Percentiles rank a stretch among this genome's conserved stretches.
Evolutionary conservation across 2,888 invertebrate species (phyloP).

Genomic region (Strigamia maritima): DNA sequence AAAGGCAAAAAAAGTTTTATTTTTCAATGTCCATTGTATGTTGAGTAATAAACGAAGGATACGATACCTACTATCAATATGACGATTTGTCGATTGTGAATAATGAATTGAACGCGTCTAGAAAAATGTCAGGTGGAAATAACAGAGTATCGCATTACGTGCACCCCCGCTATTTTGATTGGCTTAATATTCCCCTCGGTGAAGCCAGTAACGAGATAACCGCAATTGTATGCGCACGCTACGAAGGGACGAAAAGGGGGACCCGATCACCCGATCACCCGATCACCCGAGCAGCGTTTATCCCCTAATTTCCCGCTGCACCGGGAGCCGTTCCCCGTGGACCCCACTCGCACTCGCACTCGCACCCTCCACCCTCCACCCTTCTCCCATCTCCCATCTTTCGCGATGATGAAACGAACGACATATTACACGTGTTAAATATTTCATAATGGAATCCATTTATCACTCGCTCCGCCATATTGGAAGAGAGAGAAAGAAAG

Average conservation of each 20-base stretch:
- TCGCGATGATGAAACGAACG: conserved; percentile 22
- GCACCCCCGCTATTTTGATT: not conserved
- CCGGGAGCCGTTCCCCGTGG: not conserved
- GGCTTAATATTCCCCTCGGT: conserved; percentile 16
- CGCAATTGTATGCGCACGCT: not conserved
- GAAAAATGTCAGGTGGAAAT: not conserved
- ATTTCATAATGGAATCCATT: conserved; percentile 38
- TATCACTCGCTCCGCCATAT: conserved; percentile 28
- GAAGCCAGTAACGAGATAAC: conserved; percentile 19
- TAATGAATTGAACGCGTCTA: not conserved
- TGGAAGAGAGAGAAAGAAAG: too few species aligned
- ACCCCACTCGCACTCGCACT: not conserved
- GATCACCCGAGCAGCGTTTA: not conserved
- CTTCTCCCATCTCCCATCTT: not conserved
- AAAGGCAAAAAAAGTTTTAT: not conserved
- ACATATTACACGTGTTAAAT: conserved; percentile 39
- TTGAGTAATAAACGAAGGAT: conserved; percentile 16
- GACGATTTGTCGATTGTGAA: not conserved
- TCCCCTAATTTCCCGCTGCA: conserved; percentile 23
- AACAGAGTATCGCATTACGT: not conserved
- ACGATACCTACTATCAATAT: not conserved
- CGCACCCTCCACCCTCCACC: not conserved
- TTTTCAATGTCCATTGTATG: conserved; percentile 13
- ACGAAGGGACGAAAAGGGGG: not conserved
- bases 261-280: too few species aligned